phyloP scores from a whole-genome alignment of 2,888 invertebrate species.

The Eupithecia inturbata region DNA sequence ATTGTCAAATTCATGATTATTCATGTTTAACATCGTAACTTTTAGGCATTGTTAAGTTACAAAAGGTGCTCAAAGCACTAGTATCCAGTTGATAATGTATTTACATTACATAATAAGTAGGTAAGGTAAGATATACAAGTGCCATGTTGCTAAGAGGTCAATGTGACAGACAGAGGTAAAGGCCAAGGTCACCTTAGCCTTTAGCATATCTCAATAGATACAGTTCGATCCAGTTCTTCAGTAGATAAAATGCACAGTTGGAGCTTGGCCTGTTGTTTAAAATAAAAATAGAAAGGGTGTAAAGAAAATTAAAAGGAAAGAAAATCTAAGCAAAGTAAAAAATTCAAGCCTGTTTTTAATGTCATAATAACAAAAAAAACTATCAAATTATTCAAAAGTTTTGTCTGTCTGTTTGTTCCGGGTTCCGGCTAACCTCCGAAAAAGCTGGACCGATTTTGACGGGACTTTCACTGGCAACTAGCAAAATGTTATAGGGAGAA shows the following conservation, averaged over 20 bases:
- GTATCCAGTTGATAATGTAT: not conserved
- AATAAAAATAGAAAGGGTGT: not conserved
- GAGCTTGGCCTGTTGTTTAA: not conserved
- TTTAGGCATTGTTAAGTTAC: not conserved
- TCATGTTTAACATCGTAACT: too few relatives aligned
- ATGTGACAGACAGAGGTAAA: conserved; percentile 50
- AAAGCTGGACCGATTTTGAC: too few relatives aligned
- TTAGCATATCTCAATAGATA: conserved; percentile 39
- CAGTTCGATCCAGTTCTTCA: conserved; percentile 23
- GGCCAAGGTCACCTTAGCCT: conserved; percentile 57
- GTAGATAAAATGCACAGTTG: not conserved
- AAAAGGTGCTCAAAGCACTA: not conserved
- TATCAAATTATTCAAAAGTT: too few relatives aligned
- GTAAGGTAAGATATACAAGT: not conserved
- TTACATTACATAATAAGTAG: not conserved
- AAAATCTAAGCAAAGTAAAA: too few relatives aligned
- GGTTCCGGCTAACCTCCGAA: too few relatives aligned
- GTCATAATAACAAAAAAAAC: too few relatives aligned
- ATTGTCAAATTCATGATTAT: too few relatives aligned
- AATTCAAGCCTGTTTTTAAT: too few relatives aligned
- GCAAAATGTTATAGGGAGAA: too few relatives aligned
- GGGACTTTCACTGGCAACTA: too few relatives aligned
- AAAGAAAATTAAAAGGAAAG: too few relatives aligned
- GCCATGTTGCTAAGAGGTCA: conserved; percentile 25
- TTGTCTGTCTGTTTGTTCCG: too few relatives aligned